Base-by-base conservation (phyloP, 1,140 invertebrate genomes). In the Lanistes nyassanus region DNA sequence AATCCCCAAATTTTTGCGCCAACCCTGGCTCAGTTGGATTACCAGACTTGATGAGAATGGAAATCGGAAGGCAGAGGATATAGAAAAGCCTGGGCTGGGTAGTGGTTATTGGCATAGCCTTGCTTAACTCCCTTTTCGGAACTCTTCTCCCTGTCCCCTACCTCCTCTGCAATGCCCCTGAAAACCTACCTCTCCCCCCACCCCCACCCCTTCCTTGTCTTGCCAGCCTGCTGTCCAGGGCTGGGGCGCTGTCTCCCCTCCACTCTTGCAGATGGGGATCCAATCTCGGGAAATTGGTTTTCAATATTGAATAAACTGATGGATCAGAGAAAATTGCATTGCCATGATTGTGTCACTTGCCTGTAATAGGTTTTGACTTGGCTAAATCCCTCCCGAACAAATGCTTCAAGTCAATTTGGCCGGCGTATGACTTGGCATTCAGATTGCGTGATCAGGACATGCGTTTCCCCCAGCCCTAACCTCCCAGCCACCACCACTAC, bases 321-420 rank as follows among this genome's bases (percentile, higher is more conserved):
- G 73, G 77, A 79, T 79, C 67, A 79, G 74, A 58, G 77, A 79
- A 79, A 78, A 79, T 79, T 79, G 74, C 73, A 68, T 79, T 79
- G 74, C 70, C 58, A 55, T 74, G 77, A 72, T 73, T 79, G 77
- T 75, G 77, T 76, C 77, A 79, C 73, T 60, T 67, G 68, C 37
- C 69, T 51, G 74, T 79, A 79, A 79, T 79, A 73, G 74, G 74
- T 68, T 79, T 79, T 75, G 72, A 79, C 68, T 58, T 55, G 66
- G 56, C 51, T 58, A 79, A 75, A 70, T 71, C 71, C 65, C 66
- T 56, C 68, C 74, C 55, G 53, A 72, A 71, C 77, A 75, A 75
- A 79, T 76, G 77, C 74, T 75, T 55, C 51, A 55, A 75, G 77
- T 79, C 74, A 75, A 79, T 75, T 79, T 75, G 72, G 74, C 65